A percentile compares a stretch with the other conserved stretches of the same genome.
These are phyloP conservation scores for Oryzaephilus surinamensis DNA, from an alignment of 1,140 invertebrate genomes.

Conservation along the genomic window DNA sequence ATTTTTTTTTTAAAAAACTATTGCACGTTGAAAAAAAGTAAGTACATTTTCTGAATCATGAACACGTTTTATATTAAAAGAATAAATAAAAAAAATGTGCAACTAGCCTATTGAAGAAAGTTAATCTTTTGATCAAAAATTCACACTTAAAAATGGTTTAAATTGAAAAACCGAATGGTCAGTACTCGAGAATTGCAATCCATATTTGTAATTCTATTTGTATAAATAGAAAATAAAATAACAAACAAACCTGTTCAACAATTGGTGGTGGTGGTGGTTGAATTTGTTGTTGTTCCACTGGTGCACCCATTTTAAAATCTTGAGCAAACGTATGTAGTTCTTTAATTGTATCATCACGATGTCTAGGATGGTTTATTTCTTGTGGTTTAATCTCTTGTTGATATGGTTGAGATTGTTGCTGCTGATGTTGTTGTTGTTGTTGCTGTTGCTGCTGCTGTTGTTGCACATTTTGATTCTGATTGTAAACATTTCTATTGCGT, in stretches of 20 bases:
- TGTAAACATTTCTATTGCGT: constrained; percentile 18
- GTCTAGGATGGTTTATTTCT: constrained; percentile 27
- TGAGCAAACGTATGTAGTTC: constrained; percentile 42
- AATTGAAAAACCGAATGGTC: too few relatives aligned
- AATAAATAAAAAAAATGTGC: too few relatives aligned
- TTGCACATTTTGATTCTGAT: constrained; percentile 12
- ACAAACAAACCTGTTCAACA: constrained; percentile 10
- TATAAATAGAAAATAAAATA: too few relatives aligned
- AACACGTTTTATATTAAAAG: too few relatives aligned
- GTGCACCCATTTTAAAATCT: constrained; percentile 41
- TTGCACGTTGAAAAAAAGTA: too few relatives aligned
- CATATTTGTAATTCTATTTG: too few relatives aligned
- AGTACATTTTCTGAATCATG: too few relatives aligned
- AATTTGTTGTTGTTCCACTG: background rate
- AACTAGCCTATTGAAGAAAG: too few relatives aligned
- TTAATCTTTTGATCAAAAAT: too few relatives aligned
- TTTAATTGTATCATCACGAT: constrained; percentile 24
- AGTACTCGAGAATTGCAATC: too few relatives aligned
- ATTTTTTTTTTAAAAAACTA: too few relatives aligned
- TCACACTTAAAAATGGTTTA: too few relatives aligned
- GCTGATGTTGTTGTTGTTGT: constrained; percentile 12
- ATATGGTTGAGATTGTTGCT: constrained; percentile 19
- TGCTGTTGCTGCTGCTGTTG: constrained; percentile 17
- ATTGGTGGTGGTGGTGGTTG: constrained; percentile 11
- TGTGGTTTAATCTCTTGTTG: constrained; percentile 20